These are phyloP conservation scores for Nycticebus coucang DNA, from an alignment of 2,113 vertebrate species.

Conservation along the genomic window DNA sequence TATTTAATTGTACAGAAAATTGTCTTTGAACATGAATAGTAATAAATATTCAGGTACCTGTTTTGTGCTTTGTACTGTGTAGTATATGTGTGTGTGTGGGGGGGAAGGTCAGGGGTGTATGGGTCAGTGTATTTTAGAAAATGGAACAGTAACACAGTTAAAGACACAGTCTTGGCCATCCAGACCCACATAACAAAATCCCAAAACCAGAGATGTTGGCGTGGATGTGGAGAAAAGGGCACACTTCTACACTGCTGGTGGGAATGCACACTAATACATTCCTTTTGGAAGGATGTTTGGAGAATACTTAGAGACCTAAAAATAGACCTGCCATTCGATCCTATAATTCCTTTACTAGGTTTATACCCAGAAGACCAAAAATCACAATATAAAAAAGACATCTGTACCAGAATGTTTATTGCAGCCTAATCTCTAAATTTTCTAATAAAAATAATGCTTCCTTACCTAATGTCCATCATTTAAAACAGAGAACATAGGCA, in stretches of 20 bases:
- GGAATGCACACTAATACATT: no score
- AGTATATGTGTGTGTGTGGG: neutral
- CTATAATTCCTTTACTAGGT: no score
- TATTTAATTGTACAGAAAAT: conserved; percentile 46
- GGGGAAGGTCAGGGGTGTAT: neutral
- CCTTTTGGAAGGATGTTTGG: no score
- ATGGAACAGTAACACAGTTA: neutral
- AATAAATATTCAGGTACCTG: neutral
- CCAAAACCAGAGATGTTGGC: no score
- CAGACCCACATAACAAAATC: neutral
- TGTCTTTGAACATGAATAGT: neutral
- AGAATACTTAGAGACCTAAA: no score
- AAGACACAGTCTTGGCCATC: neutral
- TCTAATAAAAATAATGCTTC: neutral
- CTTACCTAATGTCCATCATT: neutral
- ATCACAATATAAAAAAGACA: no score
- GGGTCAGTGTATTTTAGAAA: neutral
- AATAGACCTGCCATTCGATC: no score
- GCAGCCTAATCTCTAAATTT: neutral
- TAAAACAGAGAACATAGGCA: neutral
- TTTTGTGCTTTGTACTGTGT: neutral
- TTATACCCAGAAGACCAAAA: no score
- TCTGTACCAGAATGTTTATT: no score
- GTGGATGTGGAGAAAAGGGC: no score
- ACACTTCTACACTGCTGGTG: no score